These are phyloP conservation scores for Protonibea diacanthus DNA, from an alignment of 2,797 vertebrate species.

Conservation along the genomic window DNA sequence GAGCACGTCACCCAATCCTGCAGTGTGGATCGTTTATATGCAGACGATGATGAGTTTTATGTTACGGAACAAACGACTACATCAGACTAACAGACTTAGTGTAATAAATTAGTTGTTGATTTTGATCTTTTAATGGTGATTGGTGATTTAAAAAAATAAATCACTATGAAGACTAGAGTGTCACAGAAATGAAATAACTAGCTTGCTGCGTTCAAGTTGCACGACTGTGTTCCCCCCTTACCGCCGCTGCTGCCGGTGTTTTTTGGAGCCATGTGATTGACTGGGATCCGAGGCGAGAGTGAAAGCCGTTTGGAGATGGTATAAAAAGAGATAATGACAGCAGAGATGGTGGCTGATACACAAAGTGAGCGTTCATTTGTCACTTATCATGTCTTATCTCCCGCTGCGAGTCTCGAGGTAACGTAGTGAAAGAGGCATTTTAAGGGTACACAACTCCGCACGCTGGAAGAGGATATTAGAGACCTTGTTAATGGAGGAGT, in stretches of 20 bases:
- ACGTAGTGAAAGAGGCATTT: constrained; percentile 39
- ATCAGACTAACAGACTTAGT: background rate
- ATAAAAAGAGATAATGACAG: constrained; percentile 62
- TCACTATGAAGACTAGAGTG: constrained; percentile 23
- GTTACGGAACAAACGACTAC: background rate
- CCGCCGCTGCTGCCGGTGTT: background rate
- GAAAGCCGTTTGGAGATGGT: constrained; percentile 48
- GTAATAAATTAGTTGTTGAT: background rate
- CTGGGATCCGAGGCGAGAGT: constrained; percentile 42
- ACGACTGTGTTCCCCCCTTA: constrained; percentile 7
- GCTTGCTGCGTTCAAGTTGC: constrained; percentile 26
- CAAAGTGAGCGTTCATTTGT: constrained; percentile 55
- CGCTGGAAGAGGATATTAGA: constrained; percentile 61
- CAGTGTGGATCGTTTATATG: background rate
- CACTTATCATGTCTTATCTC: constrained; percentile 47
- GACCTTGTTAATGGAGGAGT: constrained; percentile 72
- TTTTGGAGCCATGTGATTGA: constrained; percentile 49
- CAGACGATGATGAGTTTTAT: too few relatives aligned
- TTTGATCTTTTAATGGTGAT: background rate
- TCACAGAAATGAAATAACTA: constrained; percentile 13
- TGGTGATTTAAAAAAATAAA: background rate
- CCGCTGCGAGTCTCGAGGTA: constrained; percentile 58
- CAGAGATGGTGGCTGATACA: constrained; percentile 51
- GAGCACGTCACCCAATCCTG: background rate
- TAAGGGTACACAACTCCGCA: constrained; percentile 38